These are phyloP conservation scores for Datnioides undecimradiatus DNA, from an alignment of 2,113 vertebrate species.

Conservation along the genomic window DNA sequence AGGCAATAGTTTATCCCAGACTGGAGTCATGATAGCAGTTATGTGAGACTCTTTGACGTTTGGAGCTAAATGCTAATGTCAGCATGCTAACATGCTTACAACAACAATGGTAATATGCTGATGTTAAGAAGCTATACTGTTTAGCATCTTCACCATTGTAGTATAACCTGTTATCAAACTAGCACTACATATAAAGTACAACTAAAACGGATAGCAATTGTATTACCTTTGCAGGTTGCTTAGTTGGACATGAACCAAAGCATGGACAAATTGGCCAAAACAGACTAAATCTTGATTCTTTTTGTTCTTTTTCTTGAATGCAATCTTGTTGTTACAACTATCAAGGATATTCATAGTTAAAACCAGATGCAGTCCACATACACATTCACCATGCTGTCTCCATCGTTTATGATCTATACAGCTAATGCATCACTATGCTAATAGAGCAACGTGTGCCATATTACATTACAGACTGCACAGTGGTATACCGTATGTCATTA, in stretches of 20 bases:
- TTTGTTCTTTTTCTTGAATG: too few relatives aligned
- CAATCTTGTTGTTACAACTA: not conserved
- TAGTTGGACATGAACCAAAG: not conserved
- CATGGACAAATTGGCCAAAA: not conserved
- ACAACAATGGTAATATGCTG: too few relatives aligned
- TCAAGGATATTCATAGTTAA: not conserved
- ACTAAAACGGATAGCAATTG: not conserved
- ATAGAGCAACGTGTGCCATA: slow-evolving; percentile 35
- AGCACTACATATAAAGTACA: not conserved
- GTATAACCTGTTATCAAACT: not conserved
- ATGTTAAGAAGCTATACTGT: too few relatives aligned
- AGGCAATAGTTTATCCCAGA: too few relatives aligned
- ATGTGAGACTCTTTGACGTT: too few relatives aligned
- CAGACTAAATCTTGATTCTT: slow-evolving; percentile 5
- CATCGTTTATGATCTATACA: not conserved
- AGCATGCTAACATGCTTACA: too few relatives aligned
- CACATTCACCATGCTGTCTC: not conserved
- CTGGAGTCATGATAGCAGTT: too few relatives aligned
- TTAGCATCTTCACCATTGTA: not conserved
- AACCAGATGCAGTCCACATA: slow-evolving; percentile 9
- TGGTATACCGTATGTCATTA: slow-evolving; percentile 27
- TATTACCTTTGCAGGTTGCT: not conserved
- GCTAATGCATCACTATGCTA: slow-evolving; percentile 12
- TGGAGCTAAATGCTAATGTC: too few relatives aligned
- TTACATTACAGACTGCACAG: slow-evolving; percentile 33